These are phyloP conservation scores for Pseudomyrmex cubaensis DNA, from an alignment of 1,140 invertebrate species.

Conservation along the genomic window DNA sequence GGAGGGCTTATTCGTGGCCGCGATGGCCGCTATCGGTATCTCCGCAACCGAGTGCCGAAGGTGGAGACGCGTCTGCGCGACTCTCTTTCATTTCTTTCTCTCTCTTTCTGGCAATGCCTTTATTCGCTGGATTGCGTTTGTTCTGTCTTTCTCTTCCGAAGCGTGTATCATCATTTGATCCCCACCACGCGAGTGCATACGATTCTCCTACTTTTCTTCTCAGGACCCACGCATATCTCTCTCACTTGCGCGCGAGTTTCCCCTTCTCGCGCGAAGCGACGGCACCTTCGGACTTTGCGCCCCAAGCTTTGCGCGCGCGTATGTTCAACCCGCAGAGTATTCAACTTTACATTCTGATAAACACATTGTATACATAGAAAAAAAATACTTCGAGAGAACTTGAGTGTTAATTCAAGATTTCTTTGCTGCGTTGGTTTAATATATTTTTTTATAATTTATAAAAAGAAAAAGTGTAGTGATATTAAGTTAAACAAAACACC, in stretches of 20 bases:
- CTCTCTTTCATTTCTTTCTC: conserved; percentile 62
- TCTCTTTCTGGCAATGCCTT: conserved; percentile 52
- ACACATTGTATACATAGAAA: no score
- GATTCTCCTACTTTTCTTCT: conserved; percentile 42
- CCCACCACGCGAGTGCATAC: conserved; percentile 27
- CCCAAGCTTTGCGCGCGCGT: not conserved
- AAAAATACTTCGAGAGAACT: no score
- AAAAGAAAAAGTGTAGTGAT: no score
- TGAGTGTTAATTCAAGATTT: no score
- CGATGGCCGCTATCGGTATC: conserved; percentile 83
- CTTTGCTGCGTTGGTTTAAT: no score
- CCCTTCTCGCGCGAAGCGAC: not conserved
- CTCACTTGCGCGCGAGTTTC: not conserved
- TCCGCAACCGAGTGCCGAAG: conserved; percentile 75
- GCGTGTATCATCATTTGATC: conserved; percentile 37
- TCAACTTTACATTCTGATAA: not conserved
- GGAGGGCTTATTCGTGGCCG: conserved; percentile 79
- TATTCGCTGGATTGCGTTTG: conserved; percentile 48
- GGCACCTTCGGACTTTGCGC: no score
- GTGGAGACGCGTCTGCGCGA: conserved; percentile 83
- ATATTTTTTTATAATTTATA: no score
- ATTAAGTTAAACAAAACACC: no score
- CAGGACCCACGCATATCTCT: not conserved
- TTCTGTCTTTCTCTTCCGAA: conserved; percentile 8
- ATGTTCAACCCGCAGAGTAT: not conserved